phyloP scores from a whole-genome alignment of 1,140 invertebrate genomes.

The Listronotus bonariensis region DNA sequence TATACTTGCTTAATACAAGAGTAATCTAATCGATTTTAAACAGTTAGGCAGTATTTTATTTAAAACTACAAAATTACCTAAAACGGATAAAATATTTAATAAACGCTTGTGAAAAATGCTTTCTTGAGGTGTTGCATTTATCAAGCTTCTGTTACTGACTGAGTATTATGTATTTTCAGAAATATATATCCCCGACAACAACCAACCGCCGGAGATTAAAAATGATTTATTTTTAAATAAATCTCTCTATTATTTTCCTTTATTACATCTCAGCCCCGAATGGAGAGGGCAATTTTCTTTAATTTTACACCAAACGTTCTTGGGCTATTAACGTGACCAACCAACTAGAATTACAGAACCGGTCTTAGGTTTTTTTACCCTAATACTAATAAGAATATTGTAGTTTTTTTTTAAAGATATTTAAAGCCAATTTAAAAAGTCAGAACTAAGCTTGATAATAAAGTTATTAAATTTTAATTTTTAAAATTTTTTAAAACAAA shows the following conservation, averaged over 20 bases:
- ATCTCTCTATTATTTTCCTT: slow-evolving; percentile 26
- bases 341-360: too few species aligned
- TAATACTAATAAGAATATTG: too few species aligned
- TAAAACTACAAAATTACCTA: too few species aligned
- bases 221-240: slow-evolving; percentile 33
- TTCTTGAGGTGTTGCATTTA: slow-evolving; percentile 22
- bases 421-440: too few species aligned
- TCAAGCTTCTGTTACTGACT: slow-evolving; percentile 18
- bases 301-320: slow-evolving; percentile 3
- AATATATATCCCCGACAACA: slow-evolving; percentile 20
- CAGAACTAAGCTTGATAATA: too few species aligned
- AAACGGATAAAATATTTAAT: slow-evolving; percentile 19
- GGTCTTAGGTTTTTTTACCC: background rate
- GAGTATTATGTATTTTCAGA: slow-evolving; percentile 21
- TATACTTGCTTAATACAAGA: too few species aligned
- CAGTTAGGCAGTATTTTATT: too few species aligned
- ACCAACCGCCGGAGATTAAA: slow-evolving; percentile 23
- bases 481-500: too few species aligned
- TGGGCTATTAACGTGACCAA: too few species aligned
- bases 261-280: slow-evolving; percentile 14
- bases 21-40: too few species aligned
- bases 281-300: slow-evolving; percentile 6
- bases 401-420: too few species aligned
- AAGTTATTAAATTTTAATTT: too few species aligned
- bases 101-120: slow-evolving; percentile 19